A percentile compares a stretch with the other conserved stretches of the same genome.
These are phyloP conservation scores for Drosophila borealis DNA, from an alignment of 2,888 invertebrate genomes.

Conservation along the genomic window DNA sequence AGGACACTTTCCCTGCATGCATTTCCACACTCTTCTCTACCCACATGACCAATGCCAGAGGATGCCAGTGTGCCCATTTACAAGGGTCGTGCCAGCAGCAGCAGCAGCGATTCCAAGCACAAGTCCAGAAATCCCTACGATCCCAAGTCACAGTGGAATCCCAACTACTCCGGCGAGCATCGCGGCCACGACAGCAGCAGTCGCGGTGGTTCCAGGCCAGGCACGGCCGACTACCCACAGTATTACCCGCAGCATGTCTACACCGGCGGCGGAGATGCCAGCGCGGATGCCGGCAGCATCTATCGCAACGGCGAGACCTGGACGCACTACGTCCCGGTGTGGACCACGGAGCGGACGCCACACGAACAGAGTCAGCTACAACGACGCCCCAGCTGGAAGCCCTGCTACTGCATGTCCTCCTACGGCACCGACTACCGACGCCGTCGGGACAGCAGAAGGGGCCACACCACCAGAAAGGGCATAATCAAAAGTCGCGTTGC, in stretches of 20 bases:
- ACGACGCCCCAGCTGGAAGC: slow-evolving; percentile 83
- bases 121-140: slow-evolving; percentile 79
- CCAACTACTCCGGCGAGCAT: slow-evolving; percentile 78
- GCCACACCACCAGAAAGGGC: background rate
- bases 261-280: slow-evolving; percentile 57
- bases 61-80: slow-evolving; percentile 85
- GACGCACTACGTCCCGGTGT: slow-evolving; percentile 83
- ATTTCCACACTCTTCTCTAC: background rate
- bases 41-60: slow-evolving; percentile 58
- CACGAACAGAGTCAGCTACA: slow-evolving; percentile 77
- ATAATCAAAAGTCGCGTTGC: slow-evolving; percentile 57
- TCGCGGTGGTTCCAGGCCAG: slow-evolving; percentile 34
- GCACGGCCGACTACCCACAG: slow-evolving; percentile 63
- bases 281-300: slow-evolving; percentile 67
- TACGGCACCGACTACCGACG: slow-evolving; percentile 69
- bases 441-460: slow-evolving; percentile 65
- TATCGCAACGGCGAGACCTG: slow-evolving; percentile 81
- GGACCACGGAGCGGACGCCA: slow-evolving; percentile 83
- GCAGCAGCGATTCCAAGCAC: slow-evolving; percentile 59
- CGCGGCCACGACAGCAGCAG: slow-evolving; percentile 52
- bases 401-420: slow-evolving; percentile 82
- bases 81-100: slow-evolving; percentile 76
- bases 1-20: slow-evolving; percentile 2
- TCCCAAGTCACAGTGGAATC: slow-evolving; percentile 82
- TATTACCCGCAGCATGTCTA: slow-evolving; percentile 79